Evolutionary conservation across 2,888 invertebrate genomes (phyloP).

Genomic region (Sarcophaga caerulescens): DNA sequence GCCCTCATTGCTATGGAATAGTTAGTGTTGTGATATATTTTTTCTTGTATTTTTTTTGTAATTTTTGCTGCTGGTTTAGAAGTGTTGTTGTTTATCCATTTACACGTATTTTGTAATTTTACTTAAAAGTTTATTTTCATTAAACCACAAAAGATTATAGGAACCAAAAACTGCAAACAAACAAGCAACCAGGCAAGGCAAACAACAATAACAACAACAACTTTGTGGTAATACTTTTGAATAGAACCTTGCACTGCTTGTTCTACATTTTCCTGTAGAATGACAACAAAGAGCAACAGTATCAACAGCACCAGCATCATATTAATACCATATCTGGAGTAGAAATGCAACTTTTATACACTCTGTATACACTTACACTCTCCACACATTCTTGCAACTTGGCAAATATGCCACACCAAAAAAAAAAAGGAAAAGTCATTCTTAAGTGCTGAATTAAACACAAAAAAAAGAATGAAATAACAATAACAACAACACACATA

Average conservation of each 20-base stretch:
- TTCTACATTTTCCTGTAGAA: slow-evolving; percentile 35
- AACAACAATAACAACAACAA: slow-evolving; percentile 33
- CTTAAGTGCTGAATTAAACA: background rate
- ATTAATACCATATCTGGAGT: slow-evolving; percentile 1
- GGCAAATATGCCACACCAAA: slow-evolving; percentile 17
- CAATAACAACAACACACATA: slow-evolving; percentile 7
- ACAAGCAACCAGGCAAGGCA: slow-evolving; percentile 39
- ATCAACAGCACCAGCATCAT: slow-evolving; percentile 39
- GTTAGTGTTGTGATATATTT: slow-evolving; percentile 40
- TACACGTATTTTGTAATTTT: slow-evolving; percentile 70
- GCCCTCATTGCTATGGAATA: slow-evolving; percentile 35
- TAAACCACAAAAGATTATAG: slow-evolving; percentile 66
- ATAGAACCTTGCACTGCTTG: slow-evolving; percentile 26
- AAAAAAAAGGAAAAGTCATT: slow-evolving; percentile 11
- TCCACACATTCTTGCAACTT: slow-evolving; percentile 14
- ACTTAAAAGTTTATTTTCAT: slow-evolving; percentile 70
- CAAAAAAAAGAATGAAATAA: slow-evolving; percentile 13
- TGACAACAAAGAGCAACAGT: slow-evolving; percentile 42
- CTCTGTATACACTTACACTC: no score
- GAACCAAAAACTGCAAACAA: slow-evolving; percentile 51
- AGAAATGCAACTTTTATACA: slow-evolving; percentile 21
- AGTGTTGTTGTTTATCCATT: slow-evolving; percentile 63
- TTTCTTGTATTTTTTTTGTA: background rate
- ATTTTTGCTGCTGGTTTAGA: slow-evolving; percentile 42
- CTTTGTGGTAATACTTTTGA: slow-evolving; percentile 57